Evolutionary conservation across 2,888 invertebrate species (phyloP).

Genomic region (Campoplex capitator): DNA sequence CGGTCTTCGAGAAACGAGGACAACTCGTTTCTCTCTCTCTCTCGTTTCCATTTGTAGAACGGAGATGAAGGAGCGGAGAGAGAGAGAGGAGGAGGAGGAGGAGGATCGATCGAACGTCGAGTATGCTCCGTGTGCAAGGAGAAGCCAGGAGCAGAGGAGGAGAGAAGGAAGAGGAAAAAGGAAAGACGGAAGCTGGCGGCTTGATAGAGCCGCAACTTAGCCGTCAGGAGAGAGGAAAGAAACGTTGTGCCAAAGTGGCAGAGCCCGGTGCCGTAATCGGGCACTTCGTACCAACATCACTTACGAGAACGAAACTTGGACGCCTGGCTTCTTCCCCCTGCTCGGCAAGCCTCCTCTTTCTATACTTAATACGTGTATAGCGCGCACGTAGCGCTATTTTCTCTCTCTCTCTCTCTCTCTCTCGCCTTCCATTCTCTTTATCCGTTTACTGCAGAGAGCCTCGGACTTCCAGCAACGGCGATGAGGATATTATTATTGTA

Average conservation of each 20-base stretch:
- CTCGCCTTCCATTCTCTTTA: neutral
- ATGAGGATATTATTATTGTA: neutral
- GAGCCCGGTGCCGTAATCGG: slow-evolving; percentile 48
- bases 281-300: slow-evolving; percentile 14
- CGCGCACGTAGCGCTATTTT: neutral
- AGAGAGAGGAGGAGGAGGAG: neutral
- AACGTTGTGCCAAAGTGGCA: slow-evolving; percentile 52
- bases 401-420: no score
- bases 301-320: slow-evolving; percentile 3
- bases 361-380: neutral
- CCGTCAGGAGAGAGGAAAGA: slow-evolving; percentile 6
- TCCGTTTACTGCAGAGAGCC: neutral
- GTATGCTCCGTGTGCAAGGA: neutral
- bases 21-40: slow-evolving; percentile 44
- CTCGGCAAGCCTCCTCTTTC: no score
- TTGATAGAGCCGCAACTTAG: slow-evolving; percentile 59
- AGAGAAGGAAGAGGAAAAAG: slow-evolving; percentile 1
- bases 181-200: slow-evolving; percentile 5
- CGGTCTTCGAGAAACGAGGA: slow-evolving; percentile 53
- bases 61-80: slow-evolving; percentile 8
- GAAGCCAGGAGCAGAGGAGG: neutral
- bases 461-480: neutral
- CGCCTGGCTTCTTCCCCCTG: neutral
- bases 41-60: slow-evolving; percentile 29
- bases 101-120: slow-evolving; percentile 39